Base-by-base conservation (phyloP, 2,113 vertebrate genomes). In the Columbina picui region DNA sequence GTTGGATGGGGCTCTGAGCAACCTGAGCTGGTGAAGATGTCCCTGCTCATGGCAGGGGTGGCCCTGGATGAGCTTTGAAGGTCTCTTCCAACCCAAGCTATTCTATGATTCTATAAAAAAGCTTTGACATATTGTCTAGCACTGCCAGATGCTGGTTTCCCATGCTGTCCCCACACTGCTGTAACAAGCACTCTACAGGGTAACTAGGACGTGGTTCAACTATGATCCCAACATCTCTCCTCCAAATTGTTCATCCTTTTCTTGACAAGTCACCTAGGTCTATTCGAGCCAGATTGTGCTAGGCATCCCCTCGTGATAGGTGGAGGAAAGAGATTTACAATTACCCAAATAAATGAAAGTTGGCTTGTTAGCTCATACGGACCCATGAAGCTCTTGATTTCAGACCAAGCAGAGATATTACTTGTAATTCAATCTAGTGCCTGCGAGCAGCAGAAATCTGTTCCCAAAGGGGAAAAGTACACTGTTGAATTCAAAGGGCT, bases 161-260 rank as follows among this genome's bases (percentile, higher is more conserved):
- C 45, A 34, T 27, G 29, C 18, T 19, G 14, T 16, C 38, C 32
- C 57, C 30, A 30, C n/a, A 14, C 6, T 32, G 36, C 27, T 43
- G 27, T 6, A 12, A 8, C 5, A 36, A 30, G 6, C 10, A 36
- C 12, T 53, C 39, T 53, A 5, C 8, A 12, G 32, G n/a, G 23
- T 41, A 55, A 27, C 3, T 3, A 49, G 25, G 25, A 13, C 2
- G 3, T 25, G 26, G 11, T 3, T 61, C 41, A 57, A 10, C 34
- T 18, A 1, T 1, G 2, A 55, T n/a, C 36, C n/a, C 19, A 59
- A 1, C 14, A 15, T 53, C 21, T 32, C 34, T 25, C 13, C 39
- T 71, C 22, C 41, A 38, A 74, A 36, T 47, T 36, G 10, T 43
- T 4, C 50, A 61, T 19, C 32, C 1, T 0, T 2, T 53, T 41